Conservation (phyloP, 2,113 vertebrate species). For the Gracilinanus agilis region DNA sequence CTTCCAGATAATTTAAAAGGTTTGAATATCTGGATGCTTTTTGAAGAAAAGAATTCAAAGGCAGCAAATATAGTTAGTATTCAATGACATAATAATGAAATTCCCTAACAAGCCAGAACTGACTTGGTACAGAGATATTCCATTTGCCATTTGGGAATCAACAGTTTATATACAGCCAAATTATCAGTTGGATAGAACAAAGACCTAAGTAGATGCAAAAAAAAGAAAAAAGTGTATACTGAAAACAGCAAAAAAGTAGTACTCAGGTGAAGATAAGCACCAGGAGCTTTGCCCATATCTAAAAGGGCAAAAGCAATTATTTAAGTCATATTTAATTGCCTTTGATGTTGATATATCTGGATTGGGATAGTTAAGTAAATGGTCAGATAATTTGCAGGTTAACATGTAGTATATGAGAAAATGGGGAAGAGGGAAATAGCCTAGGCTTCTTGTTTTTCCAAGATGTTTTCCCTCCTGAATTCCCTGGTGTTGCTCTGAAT, state of each 20-base stretch:
- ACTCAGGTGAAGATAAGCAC: background rate
- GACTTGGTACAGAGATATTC: background rate
- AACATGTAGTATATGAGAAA: background rate
- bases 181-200: background rate
- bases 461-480: background rate
- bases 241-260: background rate
- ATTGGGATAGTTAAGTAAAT: background rate
- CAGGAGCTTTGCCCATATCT: background rate
- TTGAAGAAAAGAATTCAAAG: background rate
- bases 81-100: background rate
- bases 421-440: background rate
- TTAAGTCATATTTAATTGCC: background rate
- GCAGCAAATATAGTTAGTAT: background rate
- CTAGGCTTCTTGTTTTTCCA: background rate
- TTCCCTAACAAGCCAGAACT: background rate
- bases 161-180: background rate
- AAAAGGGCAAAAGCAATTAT: background rate
- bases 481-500: background rate
- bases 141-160: background rate
- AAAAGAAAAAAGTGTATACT: background rate
- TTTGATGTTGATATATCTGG: background rate
- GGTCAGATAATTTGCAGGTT: background rate
- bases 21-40: background rate
- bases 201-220: background rate
- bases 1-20: background rate